Conservation (phyloP, 2,113 vertebrate species). For the Pseudolaguvia tuberculata region DNA sequence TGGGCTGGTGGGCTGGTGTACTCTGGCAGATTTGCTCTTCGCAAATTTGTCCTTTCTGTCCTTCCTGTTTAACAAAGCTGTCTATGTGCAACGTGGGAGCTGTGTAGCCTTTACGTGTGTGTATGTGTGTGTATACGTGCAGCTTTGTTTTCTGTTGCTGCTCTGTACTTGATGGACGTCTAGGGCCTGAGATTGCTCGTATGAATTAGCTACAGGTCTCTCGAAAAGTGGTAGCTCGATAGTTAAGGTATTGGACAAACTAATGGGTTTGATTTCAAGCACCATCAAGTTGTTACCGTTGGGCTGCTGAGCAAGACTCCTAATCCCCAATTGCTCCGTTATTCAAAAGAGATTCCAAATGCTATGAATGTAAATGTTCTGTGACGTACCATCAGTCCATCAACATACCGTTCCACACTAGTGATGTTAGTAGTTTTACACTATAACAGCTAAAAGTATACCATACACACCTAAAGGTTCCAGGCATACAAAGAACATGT, state of each 20-base stretch:
- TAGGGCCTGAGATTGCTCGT: not conserved
- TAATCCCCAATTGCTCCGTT: no score
- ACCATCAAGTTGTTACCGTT: no score
- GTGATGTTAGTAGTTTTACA: not conserved
- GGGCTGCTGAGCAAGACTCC: no score
- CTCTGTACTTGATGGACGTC: not conserved
- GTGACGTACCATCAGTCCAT: not conserved
- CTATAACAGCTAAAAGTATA: not conserved
- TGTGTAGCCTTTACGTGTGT: not conserved
- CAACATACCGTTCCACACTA: no score
- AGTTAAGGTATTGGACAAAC: no score
- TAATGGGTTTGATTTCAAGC: no score
- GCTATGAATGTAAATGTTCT: not conserved
- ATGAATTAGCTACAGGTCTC: not conserved
- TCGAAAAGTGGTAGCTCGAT: no score
- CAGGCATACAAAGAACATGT: no score
- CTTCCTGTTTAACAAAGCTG: constrained; percentile 26
- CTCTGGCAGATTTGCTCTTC: constrained; percentile 31
- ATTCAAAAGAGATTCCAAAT: no score
- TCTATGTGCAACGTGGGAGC: constrained; percentile 5
- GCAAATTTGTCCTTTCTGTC: constrained; percentile 8
- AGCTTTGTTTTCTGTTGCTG: not conserved
- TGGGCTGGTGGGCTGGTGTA: constrained; percentile 53
- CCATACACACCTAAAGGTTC: no score
- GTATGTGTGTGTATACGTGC: not conserved